Base-by-base conservation (phyloP, 2,888 invertebrate species). In the Metopia argyrocephala region DNA sequence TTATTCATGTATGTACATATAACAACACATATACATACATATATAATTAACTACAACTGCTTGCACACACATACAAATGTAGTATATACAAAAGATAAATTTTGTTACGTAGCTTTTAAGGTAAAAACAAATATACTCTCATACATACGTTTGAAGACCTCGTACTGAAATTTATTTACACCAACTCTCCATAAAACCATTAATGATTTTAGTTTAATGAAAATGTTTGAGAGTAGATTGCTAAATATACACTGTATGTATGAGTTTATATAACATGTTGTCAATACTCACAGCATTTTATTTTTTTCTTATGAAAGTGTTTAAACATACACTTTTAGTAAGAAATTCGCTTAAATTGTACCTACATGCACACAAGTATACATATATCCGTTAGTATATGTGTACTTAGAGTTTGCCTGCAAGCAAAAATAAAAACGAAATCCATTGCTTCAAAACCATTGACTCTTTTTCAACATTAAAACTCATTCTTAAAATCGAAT, bases 401-500 rank as follows among this genome's bases (percentile, higher is more conserved):
- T n/a, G n/a, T n/a, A n/a, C n/a, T n/a, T n/a, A n/a, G n/a, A n/a
- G n/a, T n/a, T n/a, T n/a, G n/a, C n/a, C n/a, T n/a, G n/a, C n/a
- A n/a, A n/a, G n/a, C n/a, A n/a, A n/a, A n/a, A n/a, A n/a, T n/a
- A n/a, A n/a, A 50, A 62, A 38, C 31, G 20, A 62, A 62, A n/a
- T n/a, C 48, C 46, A 52, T 46, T 59, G 59, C 12, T 54, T 50
- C 52, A 56, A 76, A 79, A 66, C 56, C 79, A 76, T 75, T 76
- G 79, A 79, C 79, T 79, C 71, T 79, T 38, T n/a, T 71, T 46
- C 45, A 76, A 79, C 79, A 48, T 79, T 74, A 65, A 6, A 65
- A 31, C 57, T 65, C 25, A 59, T 52, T 31, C 15, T 45, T 12
- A n/a, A n/a, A n/a, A n/a, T n/a, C n/a, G n/a, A n/a, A n/a, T n/a